These are phyloP conservation scores for Glossophaga mutica DNA, from an alignment of 2,797 vertebrate genomes.

Conservation along the genomic window DNA sequence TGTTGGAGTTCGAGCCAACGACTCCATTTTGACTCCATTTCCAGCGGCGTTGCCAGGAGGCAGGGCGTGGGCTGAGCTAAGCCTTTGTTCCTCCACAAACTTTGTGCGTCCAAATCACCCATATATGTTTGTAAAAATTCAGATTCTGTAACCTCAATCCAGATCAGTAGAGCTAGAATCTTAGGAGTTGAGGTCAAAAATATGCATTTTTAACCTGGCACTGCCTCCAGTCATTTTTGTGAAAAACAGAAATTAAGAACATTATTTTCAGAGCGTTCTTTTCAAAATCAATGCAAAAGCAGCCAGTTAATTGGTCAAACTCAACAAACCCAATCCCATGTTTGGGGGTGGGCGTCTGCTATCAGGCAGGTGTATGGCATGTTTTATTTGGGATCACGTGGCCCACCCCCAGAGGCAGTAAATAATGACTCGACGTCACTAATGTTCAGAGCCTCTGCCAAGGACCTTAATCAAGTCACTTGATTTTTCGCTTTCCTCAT, in stretches of 20 bases:
- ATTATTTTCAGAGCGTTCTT: not conserved
- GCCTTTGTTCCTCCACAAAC: not conserved
- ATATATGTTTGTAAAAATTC: not conserved
- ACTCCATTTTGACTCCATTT: fast-evolving
- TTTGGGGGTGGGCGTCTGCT: not conserved
- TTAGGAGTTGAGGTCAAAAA: not conserved
- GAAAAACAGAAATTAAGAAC: not conserved
- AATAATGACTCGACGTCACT: not conserved
- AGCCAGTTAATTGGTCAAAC: not conserved
- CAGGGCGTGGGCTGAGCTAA: not conserved
- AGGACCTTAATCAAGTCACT: not conserved
- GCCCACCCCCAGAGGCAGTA: not conserved
- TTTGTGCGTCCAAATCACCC: not conserved
- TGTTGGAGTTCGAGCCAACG: fast-evolving
- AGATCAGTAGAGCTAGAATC: not conserved
- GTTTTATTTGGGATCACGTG: not conserved
- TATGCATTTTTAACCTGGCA: not conserved
- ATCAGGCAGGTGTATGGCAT: not conserved
- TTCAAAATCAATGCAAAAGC: not conserved
- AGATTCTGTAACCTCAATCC: not conserved
- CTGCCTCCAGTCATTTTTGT: not conserved
- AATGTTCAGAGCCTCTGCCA: not conserved
- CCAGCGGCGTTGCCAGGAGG: not conserved
- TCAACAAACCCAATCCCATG: not conserved
- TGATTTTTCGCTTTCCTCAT: not conserved